Evolutionary conservation across 2,797 vertebrate species (phyloP).

Genomic region (Spheniscus humboldti): DNA sequence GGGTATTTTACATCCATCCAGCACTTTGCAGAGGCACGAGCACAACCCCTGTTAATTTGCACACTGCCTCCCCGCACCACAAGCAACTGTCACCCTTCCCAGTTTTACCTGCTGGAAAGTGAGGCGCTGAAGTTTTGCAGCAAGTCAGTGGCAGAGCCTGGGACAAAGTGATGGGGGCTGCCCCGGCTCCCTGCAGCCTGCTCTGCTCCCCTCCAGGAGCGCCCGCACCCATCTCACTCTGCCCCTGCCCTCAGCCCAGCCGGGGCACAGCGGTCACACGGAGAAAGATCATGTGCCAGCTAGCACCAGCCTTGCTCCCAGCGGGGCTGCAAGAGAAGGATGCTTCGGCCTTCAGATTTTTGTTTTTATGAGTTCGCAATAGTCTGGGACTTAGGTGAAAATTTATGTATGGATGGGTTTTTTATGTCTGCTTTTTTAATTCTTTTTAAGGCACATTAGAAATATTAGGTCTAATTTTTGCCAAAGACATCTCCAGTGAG

Average conservation of each 20-base stretch:
- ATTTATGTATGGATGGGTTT: neutral
- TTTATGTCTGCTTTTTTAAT: neutral
- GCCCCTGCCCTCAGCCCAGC: neutral
- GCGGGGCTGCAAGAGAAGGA: neutral
- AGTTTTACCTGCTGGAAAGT: neutral
- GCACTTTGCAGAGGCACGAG: neutral
- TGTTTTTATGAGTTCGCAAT: neutral
- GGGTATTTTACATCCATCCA: neutral
- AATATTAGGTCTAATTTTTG: neutral
- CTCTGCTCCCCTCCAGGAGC: neutral
- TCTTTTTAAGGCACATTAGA: neutral
- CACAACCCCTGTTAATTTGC: neutral
- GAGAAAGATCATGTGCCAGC: neutral
- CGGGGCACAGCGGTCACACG: accelerated
- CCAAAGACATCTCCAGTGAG: neutral
- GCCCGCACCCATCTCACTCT: accelerated
- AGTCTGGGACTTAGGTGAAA: neutral
- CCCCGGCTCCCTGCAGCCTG: neutral
- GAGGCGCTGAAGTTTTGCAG: neutral
- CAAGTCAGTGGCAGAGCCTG: neutral
- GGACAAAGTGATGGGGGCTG: neutral
- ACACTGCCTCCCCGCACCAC: neutral
- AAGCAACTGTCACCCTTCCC: neutral
- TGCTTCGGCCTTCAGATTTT: neutral
- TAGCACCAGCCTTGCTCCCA: neutral